Percentiles rank a stretch among this genome's conserved stretches.
These are phyloP conservation scores for Macrotis lagotis DNA, from an alignment of 2,113 vertebrate genomes.

Conservation along the genomic window DNA sequence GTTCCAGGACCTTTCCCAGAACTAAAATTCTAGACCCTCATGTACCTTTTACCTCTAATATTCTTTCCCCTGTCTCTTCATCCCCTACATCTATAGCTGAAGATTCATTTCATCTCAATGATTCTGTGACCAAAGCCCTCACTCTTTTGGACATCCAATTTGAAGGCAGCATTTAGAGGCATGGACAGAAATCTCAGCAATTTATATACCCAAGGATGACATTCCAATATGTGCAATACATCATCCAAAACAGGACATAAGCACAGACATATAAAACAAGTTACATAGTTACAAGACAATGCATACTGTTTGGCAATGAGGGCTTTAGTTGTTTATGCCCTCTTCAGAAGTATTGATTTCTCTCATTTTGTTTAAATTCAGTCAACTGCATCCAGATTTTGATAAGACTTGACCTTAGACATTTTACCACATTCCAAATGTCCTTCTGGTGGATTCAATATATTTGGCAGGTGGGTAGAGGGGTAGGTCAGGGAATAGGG, in stretches of 20 bases:
- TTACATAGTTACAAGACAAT: conserved; percentile 79
- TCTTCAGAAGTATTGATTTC: background rate
- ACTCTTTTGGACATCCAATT: conserved; percentile 26
- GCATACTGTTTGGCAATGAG: background rate
- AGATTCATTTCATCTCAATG: background rate
- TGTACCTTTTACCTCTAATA: too few relatives aligned
- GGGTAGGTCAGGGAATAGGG: background rate
- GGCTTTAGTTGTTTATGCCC: conserved; percentile 12
- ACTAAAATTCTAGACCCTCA: background rate
- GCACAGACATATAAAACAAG: conserved; percentile 73
- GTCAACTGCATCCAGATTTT: conserved; percentile 4
- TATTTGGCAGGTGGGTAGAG: background rate
- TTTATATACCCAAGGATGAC: background rate
- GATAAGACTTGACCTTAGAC: background rate
- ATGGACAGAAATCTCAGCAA: background rate
- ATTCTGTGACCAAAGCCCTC: conserved; percentile 4
- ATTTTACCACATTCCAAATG: background rate
- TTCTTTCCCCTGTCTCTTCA: too few relatives aligned
- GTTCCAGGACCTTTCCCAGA: background rate
- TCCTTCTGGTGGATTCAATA: background rate
- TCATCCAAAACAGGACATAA: conserved; percentile 54
- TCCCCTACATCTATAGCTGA: too few relatives aligned
- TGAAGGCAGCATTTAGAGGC: background rate
- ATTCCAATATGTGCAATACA: conserved; percentile 75
- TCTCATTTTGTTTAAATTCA: background rate